These are phyloP conservation scores for Anguilla anguilla DNA, from an alignment of 2,797 vertebrate genomes.

Conservation along the genomic window DNA sequence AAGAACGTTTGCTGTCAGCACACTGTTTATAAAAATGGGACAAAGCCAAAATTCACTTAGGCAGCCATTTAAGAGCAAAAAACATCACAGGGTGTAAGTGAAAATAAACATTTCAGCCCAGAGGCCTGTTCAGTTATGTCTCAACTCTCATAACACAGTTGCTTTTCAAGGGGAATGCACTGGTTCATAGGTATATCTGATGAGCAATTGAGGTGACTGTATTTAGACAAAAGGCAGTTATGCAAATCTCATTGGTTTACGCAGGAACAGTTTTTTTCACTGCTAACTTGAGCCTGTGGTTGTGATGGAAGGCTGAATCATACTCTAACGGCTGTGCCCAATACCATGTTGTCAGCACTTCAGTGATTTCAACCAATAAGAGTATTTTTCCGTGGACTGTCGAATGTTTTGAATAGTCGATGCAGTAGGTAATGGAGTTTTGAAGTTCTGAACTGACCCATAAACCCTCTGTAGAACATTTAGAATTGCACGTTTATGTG, in stretches of 20 bases:
- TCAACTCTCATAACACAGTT: neutral
- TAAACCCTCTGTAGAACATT: neutral
- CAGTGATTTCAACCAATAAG: neutral
- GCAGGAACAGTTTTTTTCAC: neutral
- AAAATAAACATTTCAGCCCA: neutral
- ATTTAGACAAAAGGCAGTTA: neutral
- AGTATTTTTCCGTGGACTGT: neutral
- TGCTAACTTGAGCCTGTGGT: neutral
- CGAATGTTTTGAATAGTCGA: neutral
- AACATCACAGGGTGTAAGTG: neutral
- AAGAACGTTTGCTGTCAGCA: neutral
- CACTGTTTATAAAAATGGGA: slow-evolving; percentile 10
- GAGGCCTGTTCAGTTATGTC: neutral
- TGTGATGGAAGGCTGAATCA: neutral
- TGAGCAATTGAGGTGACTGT: neutral
- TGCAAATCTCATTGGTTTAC: neutral
- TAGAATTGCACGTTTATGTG: neutral
- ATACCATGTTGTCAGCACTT: neutral
- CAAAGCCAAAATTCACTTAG: neutral
- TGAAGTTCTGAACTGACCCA: neutral
- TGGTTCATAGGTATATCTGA: neutral
- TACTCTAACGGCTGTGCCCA: neutral
- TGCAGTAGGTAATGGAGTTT: neutral
- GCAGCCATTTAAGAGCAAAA: neutral
- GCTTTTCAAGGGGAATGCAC: neutral